Conservation (phyloP, 1,140 invertebrate genomes). For the Bradynema listronoti region DNA sequence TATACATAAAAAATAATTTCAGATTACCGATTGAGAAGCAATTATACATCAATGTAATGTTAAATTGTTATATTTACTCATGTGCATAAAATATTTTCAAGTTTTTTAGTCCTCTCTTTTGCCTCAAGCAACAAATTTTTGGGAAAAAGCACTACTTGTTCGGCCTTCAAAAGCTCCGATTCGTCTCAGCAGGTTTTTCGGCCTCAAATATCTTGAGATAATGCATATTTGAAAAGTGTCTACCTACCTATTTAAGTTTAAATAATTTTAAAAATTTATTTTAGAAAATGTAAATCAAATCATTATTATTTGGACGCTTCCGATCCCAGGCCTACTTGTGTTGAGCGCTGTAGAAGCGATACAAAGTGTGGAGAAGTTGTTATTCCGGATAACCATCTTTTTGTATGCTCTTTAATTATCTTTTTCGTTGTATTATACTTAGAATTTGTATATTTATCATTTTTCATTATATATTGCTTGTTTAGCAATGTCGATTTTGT, state of each 20-base stretch:
- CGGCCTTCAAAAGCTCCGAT: conserved; percentile 29
- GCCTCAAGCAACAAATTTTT: conserved; percentile 27
- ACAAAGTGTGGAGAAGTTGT: conserved; percentile 53
- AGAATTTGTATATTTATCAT: too few relatives aligned
- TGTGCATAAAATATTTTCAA: background rate
- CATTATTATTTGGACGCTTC: conserved; percentile 29
- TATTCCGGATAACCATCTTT: conserved; percentile 47
- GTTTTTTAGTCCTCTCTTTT: conserved; percentile 26
- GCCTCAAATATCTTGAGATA: background rate
- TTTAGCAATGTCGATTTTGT: conserved; percentile 39
- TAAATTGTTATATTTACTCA: background rate
- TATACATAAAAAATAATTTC: background rate
- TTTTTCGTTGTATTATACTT: background rate
- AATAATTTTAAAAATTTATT: background rate
- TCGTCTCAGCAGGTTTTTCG: conserved; percentile 17
- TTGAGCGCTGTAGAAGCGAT: conserved; percentile 29
- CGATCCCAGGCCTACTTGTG: conserved; percentile 14
- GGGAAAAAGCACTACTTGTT: conserved; percentile 28
- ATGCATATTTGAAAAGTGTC: background rate
- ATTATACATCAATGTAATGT: conserved; percentile 29
- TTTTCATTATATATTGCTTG: conserved; percentile 11
- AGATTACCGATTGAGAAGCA: conserved; percentile 19
- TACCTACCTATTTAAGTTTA: background rate
- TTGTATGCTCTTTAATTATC: conserved; percentile 30
- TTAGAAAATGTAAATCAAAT: conserved; percentile 33